These are phyloP conservation scores for Cotesia vestalis DNA, from an alignment of 1,140 invertebrate species.

Conservation along the genomic window DNA sequence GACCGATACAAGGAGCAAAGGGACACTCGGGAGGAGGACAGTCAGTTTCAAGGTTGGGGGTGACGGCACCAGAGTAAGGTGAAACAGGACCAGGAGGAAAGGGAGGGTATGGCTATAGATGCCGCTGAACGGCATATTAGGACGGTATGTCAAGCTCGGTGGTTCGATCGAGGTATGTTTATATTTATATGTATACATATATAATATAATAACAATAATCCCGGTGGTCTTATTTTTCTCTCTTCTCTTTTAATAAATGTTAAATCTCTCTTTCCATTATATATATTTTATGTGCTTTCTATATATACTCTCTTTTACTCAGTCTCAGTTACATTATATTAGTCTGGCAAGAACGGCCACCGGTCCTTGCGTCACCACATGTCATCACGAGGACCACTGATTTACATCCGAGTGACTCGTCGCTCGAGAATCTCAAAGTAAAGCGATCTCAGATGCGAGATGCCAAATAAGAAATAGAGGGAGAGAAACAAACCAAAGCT, in stretches of 20 bases:
- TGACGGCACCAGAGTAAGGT: slow-evolving; percentile 27
- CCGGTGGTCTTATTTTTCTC: slow-evolving; percentile 29
- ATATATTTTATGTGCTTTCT: slow-evolving; percentile 15
- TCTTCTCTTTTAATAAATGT: background rate
- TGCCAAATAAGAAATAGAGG: slow-evolving; percentile 33
- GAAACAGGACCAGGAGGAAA: slow-evolving; percentile 7
- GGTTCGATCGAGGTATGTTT: slow-evolving; percentile 32
- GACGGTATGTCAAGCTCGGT: slow-evolving; percentile 50
- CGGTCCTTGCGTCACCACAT: slow-evolving; percentile 50
- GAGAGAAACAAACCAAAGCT: slow-evolving; percentile 35
- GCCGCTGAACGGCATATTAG: slow-evolving; percentile 52
- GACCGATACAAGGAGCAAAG: background rate
- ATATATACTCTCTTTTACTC: slow-evolving; percentile 11
- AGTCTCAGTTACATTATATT: background rate
- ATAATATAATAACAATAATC: slow-evolving; percentile 27
- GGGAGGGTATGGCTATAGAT: background rate
- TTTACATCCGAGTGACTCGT: slow-evolving; percentile 47
- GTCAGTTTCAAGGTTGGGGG: slow-evolving; percentile 30
- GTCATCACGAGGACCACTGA: slow-evolving; percentile 51
- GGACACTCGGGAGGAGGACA: background rate
- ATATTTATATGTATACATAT: no score
- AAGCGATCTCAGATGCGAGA: slow-evolving; percentile 7
- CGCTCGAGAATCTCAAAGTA: slow-evolving; percentile 23
- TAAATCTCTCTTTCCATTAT: slow-evolving; percentile 6
- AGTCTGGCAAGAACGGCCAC: slow-evolving; percentile 19